Conservation (phyloP, 2,888 invertebrate species). For the Acanthoscelides obtectus region DNA sequence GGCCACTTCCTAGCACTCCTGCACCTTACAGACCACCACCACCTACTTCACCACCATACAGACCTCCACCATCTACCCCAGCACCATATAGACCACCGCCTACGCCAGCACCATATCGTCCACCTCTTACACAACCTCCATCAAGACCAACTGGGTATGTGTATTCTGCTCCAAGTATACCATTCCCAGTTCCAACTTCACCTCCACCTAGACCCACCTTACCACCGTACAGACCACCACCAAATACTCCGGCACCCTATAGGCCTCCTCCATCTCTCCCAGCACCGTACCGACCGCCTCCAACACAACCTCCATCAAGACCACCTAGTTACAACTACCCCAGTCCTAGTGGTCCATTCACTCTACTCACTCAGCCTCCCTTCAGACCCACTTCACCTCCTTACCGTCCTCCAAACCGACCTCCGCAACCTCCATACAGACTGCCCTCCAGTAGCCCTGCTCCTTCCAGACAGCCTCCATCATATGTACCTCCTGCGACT, state of each 20-base stretch:
- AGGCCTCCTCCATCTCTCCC: conserved; percentile 15
- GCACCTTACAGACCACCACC: background rate
- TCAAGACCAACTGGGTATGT: conserved; percentile 4
- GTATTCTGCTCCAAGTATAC: background rate
- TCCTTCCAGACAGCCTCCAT: background rate
- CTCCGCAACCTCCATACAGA: background rate
- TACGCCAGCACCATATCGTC: conserved; percentile 21
- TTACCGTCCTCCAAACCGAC: background rate
- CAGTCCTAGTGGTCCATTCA: background rate
- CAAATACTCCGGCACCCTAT: conserved; percentile 15
- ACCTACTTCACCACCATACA: background rate
- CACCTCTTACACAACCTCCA: conserved; percentile 14
- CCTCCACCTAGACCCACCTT: conserved; percentile 14
- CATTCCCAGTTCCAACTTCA: conserved; percentile 8
- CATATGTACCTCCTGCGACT: background rate
- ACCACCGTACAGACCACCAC: conserved; percentile 22
- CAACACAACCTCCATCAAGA: background rate
- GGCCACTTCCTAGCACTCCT: background rate
- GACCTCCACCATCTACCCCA: conserved; percentile 23
- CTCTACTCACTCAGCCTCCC: background rate
- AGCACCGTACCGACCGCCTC: background rate
- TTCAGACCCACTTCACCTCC: background rate
- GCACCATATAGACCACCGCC: conserved; percentile 23
- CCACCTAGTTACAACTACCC: conserved; percentile 1
- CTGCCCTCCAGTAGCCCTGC: background rate